Percentiles rank a stretch among this genome's conserved stretches.
phyloP scores from a whole-genome alignment of 37 sponge, comb jelly and placozoan genomes.

The Sycon ciliatum region DNA sequence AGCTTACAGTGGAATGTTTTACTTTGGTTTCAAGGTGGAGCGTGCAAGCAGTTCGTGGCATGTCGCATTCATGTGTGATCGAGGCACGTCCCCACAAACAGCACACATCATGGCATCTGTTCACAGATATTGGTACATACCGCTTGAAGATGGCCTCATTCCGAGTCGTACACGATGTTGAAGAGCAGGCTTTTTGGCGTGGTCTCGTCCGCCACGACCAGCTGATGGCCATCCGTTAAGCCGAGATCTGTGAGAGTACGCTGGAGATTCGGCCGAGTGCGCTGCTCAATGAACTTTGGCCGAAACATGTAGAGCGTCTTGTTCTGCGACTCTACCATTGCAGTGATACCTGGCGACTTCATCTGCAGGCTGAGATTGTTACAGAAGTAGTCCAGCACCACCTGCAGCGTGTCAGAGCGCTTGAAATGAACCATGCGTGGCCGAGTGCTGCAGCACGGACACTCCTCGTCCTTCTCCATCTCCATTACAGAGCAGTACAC shows the following conservation, averaged over 20 bases:
- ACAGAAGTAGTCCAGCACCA: conserved; percentile 64
- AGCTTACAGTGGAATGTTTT: no score
- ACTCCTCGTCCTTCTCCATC: conserved; percentile 87
- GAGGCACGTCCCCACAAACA: no score
- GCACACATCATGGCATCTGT: no score
- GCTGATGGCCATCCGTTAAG: conserved; percentile 64
- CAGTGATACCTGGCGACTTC: conserved; percentile 59
- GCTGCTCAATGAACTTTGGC: conserved; percentile 56
- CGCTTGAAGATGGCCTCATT: no score
- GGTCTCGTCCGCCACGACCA: conserved; percentile 80
- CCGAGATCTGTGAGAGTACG: conserved; percentile 67
- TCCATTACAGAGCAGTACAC: conserved; percentile 80
- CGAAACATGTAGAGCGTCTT: conserved; percentile 88
- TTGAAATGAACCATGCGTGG: conserved; percentile 56
- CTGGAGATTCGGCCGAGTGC: conserved; percentile 66
- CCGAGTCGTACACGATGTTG: not conserved
- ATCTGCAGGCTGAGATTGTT: conserved; percentile 33
- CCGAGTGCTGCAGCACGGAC: conserved; percentile 67
- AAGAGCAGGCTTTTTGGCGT: conserved; percentile 23
- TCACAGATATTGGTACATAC: no score
- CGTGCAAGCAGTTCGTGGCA: no score
- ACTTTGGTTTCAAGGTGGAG: no score
- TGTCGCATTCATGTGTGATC: no score
- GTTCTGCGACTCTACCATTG: conserved; percentile 61
- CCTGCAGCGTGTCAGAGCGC: conserved; percentile 63